Base-by-base conservation (phyloP, 2,113 vertebrate species). In the Mobula birostris region DNA sequence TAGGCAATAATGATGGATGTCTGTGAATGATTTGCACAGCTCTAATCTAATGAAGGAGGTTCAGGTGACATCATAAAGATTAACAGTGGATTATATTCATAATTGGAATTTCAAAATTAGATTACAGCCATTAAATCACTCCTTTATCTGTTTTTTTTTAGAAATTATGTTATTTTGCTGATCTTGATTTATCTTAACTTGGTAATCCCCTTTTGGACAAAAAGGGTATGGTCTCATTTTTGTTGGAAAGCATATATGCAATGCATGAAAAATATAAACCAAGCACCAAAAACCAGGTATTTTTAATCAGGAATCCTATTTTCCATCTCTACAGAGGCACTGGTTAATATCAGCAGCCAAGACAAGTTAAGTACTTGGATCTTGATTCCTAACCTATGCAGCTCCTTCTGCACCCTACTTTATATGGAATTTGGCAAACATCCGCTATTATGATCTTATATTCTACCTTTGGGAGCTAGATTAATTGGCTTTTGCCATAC, bases 31-130 rank as follows among this genome's bases (percentile, higher is more conserved):
- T 88, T 88, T 66, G 58, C 27, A 66, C 29, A n/a, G 14, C 61
- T 66, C 12, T 66, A 88, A 88, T 90, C 85, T 90, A 90, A 90
- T 90, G 29, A 63, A 90, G 58, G 29, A 15, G n/a, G 14, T 90
- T 90, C 29, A 90, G 5, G 9, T 90, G 61, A 66, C 85, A 90
- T 66, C 85, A 90, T 90, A 32, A 90, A 66, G 58, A 27, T 29
- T n/a, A 90, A 32, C 58, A 66, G 61, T 66, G 29, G 29, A 66
- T 90, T 66, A 90, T 32, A 90, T 66, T 68, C 85, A 68, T 66
- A 90, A 66, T 90, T n/a, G n/a, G n/a, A 90, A 6, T 63, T 36
- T 90, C 58, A 66, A 66, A 68, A 90, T 90, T 66, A 90, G 61
- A 66, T 90, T 15, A 68, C 15, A 90, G 29, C 83, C 29, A 88